Conservation (phyloP, 2,797 vertebrate genomes). For the Rousettus madagascariensis region DNA sequence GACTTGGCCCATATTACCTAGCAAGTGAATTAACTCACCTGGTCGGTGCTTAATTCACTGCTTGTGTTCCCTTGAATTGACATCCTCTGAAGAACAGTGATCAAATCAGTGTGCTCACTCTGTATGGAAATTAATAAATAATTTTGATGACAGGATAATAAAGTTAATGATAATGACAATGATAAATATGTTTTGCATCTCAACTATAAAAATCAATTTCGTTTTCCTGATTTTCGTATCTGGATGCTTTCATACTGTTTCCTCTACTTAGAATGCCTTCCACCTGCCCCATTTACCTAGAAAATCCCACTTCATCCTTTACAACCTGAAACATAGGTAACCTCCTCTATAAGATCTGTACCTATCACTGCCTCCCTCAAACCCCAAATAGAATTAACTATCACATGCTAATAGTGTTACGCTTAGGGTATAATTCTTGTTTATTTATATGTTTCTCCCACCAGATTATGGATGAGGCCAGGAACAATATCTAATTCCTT, state of each 20-base stretch:
- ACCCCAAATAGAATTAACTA: not conserved
- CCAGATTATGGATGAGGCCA: not conserved
- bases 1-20: not conserved
- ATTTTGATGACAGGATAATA: not conserved
- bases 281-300: not conserved
- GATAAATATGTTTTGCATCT: not conserved
- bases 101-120: not conserved
- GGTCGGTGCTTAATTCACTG: not conserved
- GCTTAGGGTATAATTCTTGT: not conserved
- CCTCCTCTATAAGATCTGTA: not conserved
- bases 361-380: too few species aligned
- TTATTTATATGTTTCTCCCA: not conserved
- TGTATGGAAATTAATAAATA: not conserved
- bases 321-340: not conserved
- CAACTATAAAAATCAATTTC: not conserved
- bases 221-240: not conserved
- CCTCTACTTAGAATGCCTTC: not conserved
- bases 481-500: not conserved
- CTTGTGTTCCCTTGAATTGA: not conserved
- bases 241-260: not conserved
- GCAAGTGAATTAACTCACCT: not conserved
- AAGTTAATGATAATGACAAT: not conserved
- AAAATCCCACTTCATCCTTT: not conserved
- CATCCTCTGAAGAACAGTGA: not conserved
- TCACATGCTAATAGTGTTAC: not conserved